Evolutionary conservation across 2,888 invertebrate genomes (phyloP).

Genomic region (Drosophila prostipennis): DNA sequence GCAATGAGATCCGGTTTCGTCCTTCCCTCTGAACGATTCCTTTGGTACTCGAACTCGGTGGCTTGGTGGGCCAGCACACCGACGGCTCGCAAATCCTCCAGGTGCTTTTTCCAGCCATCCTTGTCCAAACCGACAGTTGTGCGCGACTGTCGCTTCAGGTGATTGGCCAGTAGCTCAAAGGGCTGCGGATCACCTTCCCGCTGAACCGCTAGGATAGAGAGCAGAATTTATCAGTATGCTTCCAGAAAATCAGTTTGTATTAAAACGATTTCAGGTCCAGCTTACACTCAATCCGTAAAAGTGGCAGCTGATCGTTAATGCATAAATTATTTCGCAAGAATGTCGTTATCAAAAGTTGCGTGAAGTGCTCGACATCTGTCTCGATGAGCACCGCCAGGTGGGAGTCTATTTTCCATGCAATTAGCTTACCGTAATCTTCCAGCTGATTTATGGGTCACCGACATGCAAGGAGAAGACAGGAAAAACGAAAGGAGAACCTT

Average conservation of each 20-base stretch:
- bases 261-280: conserved; percentile 29
- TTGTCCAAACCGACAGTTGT: conserved; percentile 75
- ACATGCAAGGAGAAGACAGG: conserved; percentile 39
- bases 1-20: conserved; percentile 81
- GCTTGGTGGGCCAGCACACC: conserved; percentile 83
- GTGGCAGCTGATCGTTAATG: conserved; percentile 90
- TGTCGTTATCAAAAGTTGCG: conserved; percentile 88
- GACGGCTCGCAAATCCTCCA: conserved; percentile 81
- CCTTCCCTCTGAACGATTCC: conserved; percentile 82
- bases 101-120: conserved; percentile 83
- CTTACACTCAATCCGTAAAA: conserved; percentile 92
- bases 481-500: conserved; percentile 16
- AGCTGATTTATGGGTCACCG: conserved; percentile 85
- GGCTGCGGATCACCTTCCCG: conserved; percentile 86
- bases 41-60: conserved; percentile 82
- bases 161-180: conserved; percentile 85
- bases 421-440: conserved; percentile 91
- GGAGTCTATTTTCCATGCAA: conserved; percentile 92
- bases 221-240: conserved; percentile 9
- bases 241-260: conserved; percentile 2
- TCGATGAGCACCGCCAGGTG: conserved; percentile 90
- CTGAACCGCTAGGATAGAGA: conserved; percentile 85
- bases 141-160: conserved; percentile 82
- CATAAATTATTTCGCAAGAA: conserved; percentile 89
- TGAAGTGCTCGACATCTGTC: conserved; percentile 90